Conservation (phyloP, 2,888 invertebrate species). For the Drosophila subsilvestris region DNA sequence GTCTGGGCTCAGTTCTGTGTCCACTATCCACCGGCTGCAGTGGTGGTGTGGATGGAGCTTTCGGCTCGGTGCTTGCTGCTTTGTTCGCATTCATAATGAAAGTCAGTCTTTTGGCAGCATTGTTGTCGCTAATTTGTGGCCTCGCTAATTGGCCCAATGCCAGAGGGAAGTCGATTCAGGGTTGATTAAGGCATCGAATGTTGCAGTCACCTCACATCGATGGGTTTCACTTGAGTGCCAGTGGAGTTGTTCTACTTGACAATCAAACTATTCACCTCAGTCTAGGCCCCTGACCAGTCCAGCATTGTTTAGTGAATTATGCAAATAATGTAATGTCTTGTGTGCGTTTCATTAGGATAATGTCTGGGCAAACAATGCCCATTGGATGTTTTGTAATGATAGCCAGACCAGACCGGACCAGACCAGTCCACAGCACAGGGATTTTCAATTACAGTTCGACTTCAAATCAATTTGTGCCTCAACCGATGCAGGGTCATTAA, state of each 20-base stretch:
- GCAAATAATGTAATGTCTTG: slow-evolving; percentile 53
- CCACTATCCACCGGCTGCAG: slow-evolving; percentile 3
- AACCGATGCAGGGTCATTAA: slow-evolving; percentile 50
- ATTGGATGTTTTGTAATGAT: slow-evolving; percentile 22
- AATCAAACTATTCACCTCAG: background rate
- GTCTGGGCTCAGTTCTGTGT: slow-evolving; percentile 36
- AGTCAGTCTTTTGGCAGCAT: slow-evolving; percentile 50
- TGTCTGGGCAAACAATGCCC: slow-evolving; percentile 58
- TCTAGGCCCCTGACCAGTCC: background rate
- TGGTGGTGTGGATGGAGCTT: background rate
- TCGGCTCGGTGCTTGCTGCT: slow-evolving; percentile 19
- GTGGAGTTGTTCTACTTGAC: slow-evolving; percentile 9
- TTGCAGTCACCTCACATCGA: background rate
- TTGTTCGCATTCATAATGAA: slow-evolving; percentile 67
- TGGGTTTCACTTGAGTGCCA: background rate
- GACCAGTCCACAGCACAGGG: background rate
- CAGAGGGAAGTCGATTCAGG: background rate
- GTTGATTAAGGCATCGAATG: background rate
- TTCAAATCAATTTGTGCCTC: slow-evolving; percentile 65
- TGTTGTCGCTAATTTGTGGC: slow-evolving; percentile 37
- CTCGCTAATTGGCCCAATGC: slow-evolving; percentile 38
- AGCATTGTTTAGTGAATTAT: slow-evolving; percentile 37
- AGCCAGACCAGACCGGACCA: slow-evolving; percentile 26
- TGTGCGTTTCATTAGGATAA: slow-evolving; percentile 71
- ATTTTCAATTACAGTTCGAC: slow-evolving; percentile 47